Base-by-base conservation (phyloP, 2,797 vertebrate genomes). In the Sebastes dallii region DNA sequence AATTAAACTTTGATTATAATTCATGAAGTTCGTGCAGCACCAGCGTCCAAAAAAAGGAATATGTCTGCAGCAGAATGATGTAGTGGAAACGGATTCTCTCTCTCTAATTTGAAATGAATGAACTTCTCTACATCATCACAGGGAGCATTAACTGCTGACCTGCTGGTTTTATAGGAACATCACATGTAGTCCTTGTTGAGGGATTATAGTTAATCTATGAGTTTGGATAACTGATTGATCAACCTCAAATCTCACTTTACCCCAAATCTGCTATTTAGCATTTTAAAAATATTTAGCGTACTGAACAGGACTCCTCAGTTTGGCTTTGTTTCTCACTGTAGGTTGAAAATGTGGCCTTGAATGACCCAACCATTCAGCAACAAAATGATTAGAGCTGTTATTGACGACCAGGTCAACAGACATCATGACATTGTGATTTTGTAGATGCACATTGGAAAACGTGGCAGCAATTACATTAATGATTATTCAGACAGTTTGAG, bases 191-290 rank as follows among this genome's bases (percentile, higher is more conserved):
- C 50, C 11, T 32, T 72, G 62, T 42, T 7, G 3, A 27, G 10
- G 68, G 59, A 78, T 86, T 82, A 13, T 29, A 25, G 39, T 69
- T 64, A 24, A 60, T 81, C 12, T 62, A 30, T 54, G 22, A 34
- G 12, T 11, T 69, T 20, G 1, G 36, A 73, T 66, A 27, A 67
- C 14, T 72, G 8, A 74, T 64, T 77, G 22, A 69, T 65, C 1
- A 64, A 62, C 22, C 13, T 22, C 22, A 70, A 64, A 69, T 73
- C 6, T 61, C 27, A 34, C 24, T 75, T 59, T 25, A 4, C 7
- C 39, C 25, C 14, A 56, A 68, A 62, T 58, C 13, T 75, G 13
- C 29, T 46, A 2, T 68, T 75, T 70, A 59, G 16, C 22, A 29
- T 46, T 59, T 64, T 34, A 1, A 50, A 66, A 66, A 60, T 30